These are phyloP conservation scores for Acanthopleura granulata DNA, from an alignment of 2,888 invertebrate species.

Conservation along the genomic window DNA sequence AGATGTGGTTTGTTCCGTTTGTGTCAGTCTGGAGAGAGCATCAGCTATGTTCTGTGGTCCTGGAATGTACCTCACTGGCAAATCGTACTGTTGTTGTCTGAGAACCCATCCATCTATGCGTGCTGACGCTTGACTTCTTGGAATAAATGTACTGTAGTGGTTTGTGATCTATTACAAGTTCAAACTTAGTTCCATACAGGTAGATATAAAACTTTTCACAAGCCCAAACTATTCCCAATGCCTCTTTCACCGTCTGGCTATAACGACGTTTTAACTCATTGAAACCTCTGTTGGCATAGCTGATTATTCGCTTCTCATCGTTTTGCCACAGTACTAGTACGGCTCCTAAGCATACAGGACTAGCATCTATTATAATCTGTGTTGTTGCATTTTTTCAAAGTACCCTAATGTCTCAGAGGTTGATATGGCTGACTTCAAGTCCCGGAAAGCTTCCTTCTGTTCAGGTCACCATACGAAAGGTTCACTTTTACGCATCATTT, in stretches of 20 bases:
- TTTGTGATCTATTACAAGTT: conserved; percentile 27
- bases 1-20: neutral
- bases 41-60: conserved; percentile 22
- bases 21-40: conserved; percentile 15
- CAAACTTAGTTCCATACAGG: conserved; percentile 24
- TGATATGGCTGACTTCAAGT: conserved; percentile 20
- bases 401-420: conserved; percentile 26
- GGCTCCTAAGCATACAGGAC: conserved; percentile 25
- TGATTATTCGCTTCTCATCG: conserved; percentile 7
- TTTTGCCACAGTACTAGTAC: conserved; percentile 23
- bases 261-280: conserved; percentile 2
- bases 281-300: conserved; percentile 17
- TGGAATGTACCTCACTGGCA: conserved; percentile 15
- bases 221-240: conserved; percentile 26
- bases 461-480: conserved; percentile 22
- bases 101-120: conserved; percentile 23
- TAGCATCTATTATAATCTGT: conserved; percentile 21
- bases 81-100: conserved; percentile 17
- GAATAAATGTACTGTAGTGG: conserved; percentile 24
- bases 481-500: conserved; percentile 21
- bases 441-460: conserved; percentile 24
- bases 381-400: conserved; percentile 24
- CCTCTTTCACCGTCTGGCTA: conserved; percentile 22
- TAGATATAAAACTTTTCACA: conserved; percentile 28
- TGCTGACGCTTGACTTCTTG: conserved; percentile 20